Evolutionary conservation across 2,888 invertebrate genomes (phyloP).

Genomic region (Cylloceria caligata): DNA sequence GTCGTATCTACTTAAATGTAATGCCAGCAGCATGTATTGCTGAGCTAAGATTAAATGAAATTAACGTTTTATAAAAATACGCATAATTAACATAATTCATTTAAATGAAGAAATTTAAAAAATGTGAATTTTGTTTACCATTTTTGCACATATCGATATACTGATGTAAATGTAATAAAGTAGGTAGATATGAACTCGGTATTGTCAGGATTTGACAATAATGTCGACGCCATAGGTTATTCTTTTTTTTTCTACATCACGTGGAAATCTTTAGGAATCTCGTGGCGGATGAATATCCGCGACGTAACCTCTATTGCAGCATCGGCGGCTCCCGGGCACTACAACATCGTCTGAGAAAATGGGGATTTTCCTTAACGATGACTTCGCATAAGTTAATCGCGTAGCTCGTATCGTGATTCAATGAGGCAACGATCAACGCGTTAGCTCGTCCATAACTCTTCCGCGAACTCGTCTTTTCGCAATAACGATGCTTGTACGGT

Average conservation of each 20-base stretch:
- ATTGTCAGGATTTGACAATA: not conserved
- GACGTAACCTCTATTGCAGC: conserved; percentile 39
- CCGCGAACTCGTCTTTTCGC: conserved; percentile 44
- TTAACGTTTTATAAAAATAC: too few species aligned
- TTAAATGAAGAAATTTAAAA: not conserved
- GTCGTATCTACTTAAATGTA: too few species aligned
- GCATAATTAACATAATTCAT: not conserved
- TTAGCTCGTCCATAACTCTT: conserved; percentile 48
- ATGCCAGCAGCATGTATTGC: too few species aligned
- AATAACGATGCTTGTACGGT: conserved; percentile 27
- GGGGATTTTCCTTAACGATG: conserved; percentile 52
- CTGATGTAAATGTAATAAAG: not conserved
- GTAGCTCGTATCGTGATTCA: conserved; percentile 47
- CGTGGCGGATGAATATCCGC: conserved; percentile 31
- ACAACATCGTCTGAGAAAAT: conserved; percentile 28
- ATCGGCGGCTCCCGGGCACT: not conserved
- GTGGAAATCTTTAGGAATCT: conserved; percentile 20
- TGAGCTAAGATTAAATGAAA: too few species aligned
- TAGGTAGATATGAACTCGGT: not conserved
- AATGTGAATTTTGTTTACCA: not conserved
- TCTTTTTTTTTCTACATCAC: not conserved
- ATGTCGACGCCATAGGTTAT: not conserved
- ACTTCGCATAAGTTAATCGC: conserved; percentile 52
- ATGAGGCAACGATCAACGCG: conserved; percentile 47
- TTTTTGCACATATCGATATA: not conserved